phyloP scores from a whole-genome alignment of 1,140 invertebrate species.

The Belonocnema kinseyi region DNA sequence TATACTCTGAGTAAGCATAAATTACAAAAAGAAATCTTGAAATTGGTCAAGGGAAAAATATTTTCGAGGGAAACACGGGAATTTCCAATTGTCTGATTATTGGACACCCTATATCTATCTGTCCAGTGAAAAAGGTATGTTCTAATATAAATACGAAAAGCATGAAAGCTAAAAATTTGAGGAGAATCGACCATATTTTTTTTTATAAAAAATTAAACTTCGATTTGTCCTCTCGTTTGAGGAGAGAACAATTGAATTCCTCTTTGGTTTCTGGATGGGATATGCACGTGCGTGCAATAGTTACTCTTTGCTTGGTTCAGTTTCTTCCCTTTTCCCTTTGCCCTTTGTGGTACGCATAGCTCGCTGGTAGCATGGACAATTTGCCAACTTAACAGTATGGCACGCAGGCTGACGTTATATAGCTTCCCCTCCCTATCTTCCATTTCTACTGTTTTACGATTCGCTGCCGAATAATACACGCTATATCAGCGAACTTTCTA shows the following conservation, averaged over 20 bases:
- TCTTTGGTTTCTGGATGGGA: background rate
- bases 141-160: no score
- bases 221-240: background rate
- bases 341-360: background rate
- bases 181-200: no score
- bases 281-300: background rate
- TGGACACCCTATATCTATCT: no score
- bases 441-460: conserved; percentile 35
- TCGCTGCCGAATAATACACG: conserved; percentile 39
- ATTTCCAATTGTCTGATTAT: no score
- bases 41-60: no score
- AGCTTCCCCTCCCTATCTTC: background rate
- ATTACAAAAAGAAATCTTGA: no score
- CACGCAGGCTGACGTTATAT: background rate
- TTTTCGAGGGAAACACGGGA: no score
- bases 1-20: no score
- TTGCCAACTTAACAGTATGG: background rate
- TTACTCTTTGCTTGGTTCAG: background rate
- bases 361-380: background rate
- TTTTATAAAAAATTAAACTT: no score
- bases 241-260: background rate
- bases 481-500: conserved; percentile 38
- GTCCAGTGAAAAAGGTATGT: no score
- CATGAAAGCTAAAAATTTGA: no score
- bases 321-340: background rate